Conservation (phyloP, 1,140 invertebrate genomes). For the Leptinotarsa undecemlineata region DNA sequence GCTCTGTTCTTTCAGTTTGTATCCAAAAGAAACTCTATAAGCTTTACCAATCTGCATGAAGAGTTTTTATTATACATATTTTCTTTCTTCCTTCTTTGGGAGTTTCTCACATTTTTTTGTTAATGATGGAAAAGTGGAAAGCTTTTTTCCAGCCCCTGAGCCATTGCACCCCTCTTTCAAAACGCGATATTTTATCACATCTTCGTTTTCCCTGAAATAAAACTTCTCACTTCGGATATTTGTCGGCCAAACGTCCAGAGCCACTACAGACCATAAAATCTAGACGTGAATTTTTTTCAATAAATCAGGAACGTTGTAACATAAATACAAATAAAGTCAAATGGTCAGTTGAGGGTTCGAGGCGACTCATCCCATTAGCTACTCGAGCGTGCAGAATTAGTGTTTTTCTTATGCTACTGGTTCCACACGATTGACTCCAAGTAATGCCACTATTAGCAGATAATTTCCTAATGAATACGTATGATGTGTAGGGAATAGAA, state of each 20-base stretch:
- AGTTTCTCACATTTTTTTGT: no score
- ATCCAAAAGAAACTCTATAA: no score
- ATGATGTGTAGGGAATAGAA: slow-evolving; percentile 46
- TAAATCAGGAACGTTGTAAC: slow-evolving; percentile 29
- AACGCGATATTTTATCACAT: not conserved
- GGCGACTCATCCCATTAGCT: slow-evolving; percentile 36
- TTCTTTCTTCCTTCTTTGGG: no score
- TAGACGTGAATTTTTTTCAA: slow-evolving; percentile 20
- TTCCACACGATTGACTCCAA: slow-evolving; percentile 49
- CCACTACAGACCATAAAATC: slow-evolving; percentile 24
- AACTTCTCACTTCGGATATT: not conserved
- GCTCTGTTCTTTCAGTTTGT: no score
- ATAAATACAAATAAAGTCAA: slow-evolving; percentile 39
- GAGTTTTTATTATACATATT: no score
- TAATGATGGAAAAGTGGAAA: not conserved
- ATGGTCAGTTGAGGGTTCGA: slow-evolving; percentile 35
- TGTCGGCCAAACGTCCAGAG: not conserved
- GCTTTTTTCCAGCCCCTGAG: no score
- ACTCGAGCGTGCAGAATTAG: slow-evolving; percentile 30
- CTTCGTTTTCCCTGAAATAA: not conserved
- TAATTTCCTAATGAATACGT: slow-evolving; percentile 55
- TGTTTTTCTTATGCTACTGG: slow-evolving; percentile 45
- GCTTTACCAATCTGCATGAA: no score
- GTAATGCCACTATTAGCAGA: slow-evolving; percentile 52
- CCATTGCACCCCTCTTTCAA: no score